Base-by-base conservation (phyloP, 1,140 invertebrate genomes). In the Drosophila ohnishii region DNA sequence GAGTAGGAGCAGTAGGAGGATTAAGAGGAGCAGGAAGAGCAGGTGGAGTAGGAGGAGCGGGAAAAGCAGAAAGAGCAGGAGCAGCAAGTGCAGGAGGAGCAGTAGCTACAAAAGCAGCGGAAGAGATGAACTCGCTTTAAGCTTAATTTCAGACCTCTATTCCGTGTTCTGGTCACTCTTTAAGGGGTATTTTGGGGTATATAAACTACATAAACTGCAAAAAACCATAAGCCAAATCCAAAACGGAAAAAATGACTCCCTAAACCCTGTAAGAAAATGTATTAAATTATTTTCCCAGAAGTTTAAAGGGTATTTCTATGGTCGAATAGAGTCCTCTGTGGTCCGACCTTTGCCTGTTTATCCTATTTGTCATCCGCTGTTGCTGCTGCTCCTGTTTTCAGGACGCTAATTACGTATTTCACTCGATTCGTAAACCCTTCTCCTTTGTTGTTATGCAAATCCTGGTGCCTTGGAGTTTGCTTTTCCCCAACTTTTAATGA, bases 401-500 rank as follows among this genome's bases (percentile, higher is more conserved):
- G 45, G 22, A 39, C 44, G 32, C 70, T 75, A 75, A 75, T 74
- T 75, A 64, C 45, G 65, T 39, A 56, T 39, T 64, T 64, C 64
- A 59, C 48, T 55, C 45, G 32, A 69, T 57, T 37, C 39, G 25
- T 28, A 60, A 60, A 25, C 22, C 53, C 25, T 48, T 28, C 32
- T 45, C 50, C 50, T 51, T 51, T 47, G 62, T 60, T 82, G 56
- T 77, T 75, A 48, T 63, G 48, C 55, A 42, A 57, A 45, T 47
- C 62, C 62, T 60, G 22, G 19, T 59, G 42, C 16, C 45, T 50
- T 55, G 11, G 47, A 40, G 44, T 72, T 67, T 50, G 35, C 62
- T 59, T 57, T 58, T 28, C 16, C 30, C 22, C 30, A 75, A 64
- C 45, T 75, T 69, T 83, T 82, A 60, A 66, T 73, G 59, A 82